Evolutionary conservation across 2,888 invertebrate species (phyloP).

Genomic region (Phalera bucephala): DNA sequence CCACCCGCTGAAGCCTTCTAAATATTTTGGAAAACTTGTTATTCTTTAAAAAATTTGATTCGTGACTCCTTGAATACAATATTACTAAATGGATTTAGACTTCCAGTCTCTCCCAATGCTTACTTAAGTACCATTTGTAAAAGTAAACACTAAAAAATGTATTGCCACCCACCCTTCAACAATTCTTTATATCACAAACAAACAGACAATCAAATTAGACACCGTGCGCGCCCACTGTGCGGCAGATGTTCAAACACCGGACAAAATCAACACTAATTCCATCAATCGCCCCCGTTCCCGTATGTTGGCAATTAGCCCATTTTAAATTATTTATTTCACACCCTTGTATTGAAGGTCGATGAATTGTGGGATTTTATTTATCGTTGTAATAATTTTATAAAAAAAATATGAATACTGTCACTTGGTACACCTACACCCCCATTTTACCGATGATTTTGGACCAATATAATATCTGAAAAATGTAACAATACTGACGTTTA

Average conservation of each 20-base stretch:
- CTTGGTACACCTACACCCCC: too few relatives aligned
- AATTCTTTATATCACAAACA: constrained; percentile 3
- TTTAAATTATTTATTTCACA: constrained; percentile 38
- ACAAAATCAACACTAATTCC: constrained; percentile 41
- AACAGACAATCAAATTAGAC: constrained; percentile 52
- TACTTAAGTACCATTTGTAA: neutral
- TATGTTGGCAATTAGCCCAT: constrained; percentile 33
- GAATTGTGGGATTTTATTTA: constrained; percentile 2
- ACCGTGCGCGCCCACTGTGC: constrained; percentile 27
- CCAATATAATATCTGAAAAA: too few relatives aligned
- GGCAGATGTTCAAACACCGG: constrained; percentile 66
- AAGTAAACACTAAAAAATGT: neutral
- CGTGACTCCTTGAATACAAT: too few relatives aligned
- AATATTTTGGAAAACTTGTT: too few relatives aligned
- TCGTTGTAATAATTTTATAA: too few relatives aligned
- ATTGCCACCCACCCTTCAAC: neutral
- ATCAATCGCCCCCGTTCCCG: constrained; percentile 42
- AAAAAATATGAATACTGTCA: too few relatives aligned
- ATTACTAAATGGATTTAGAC: too few relatives aligned
- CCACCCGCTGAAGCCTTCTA: too few relatives aligned
- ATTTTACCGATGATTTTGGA: too few relatives aligned
- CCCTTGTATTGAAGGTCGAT: constrained; percentile 12
- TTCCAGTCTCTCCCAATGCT: too few relatives aligned
- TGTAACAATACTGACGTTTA: too few relatives aligned
- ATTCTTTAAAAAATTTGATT: too few relatives aligned